Base-by-base conservation (phyloP, 2,888 invertebrate species). In the Actias luna region DNA sequence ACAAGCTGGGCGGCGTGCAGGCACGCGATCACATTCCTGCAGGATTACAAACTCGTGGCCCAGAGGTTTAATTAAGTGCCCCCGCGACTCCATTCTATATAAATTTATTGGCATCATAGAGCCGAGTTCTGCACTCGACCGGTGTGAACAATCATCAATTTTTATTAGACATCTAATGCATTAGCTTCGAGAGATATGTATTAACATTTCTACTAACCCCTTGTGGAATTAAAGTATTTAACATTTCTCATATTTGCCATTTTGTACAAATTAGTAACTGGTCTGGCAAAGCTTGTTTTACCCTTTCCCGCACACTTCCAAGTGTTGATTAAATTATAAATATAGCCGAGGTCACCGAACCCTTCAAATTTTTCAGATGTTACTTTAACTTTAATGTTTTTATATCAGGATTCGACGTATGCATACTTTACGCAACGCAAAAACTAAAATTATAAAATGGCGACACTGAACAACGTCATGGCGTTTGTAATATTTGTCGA, bases 31-130 rank as follows among this genome's bases (percentile, higher is more conserved):
- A 74, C 82, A 83, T 78, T 83, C 83, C 78, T 74, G 73, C 73
- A 74, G 83, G 80, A 83, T 83, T 83, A 80, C 78, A 80, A 79
- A 80, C 81, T 78, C 55, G 72, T 75, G 77, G 81, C 79, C 84
- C 82, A 72, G 77, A 74, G 73, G 76, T 74, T 73, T 77, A 75
- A 82, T 83, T 83, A 82, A 81, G 77, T 80, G 78, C 78, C 82
- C 83, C 80, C 82, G 65, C 78, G 78, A 78, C 76, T 79, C 82
- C 82, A 84, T 83, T 80, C 77, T 78, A 80, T 81, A 85, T 84
- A 84, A 83, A 84, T 84, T 79, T 84, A 83, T 82, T 81, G 80
- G 77, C 74, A 74, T 76, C 78, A 75, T 78, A 76, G 71, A 72
- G 70, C 70, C 67, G 39, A 55, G 10, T 50, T 4, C 12, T 25